Evolutionary conservation across 2,888 invertebrate species (phyloP), one percentile per base, ranked within the genome.

Genomic region (Sturmia bella): DNA sequence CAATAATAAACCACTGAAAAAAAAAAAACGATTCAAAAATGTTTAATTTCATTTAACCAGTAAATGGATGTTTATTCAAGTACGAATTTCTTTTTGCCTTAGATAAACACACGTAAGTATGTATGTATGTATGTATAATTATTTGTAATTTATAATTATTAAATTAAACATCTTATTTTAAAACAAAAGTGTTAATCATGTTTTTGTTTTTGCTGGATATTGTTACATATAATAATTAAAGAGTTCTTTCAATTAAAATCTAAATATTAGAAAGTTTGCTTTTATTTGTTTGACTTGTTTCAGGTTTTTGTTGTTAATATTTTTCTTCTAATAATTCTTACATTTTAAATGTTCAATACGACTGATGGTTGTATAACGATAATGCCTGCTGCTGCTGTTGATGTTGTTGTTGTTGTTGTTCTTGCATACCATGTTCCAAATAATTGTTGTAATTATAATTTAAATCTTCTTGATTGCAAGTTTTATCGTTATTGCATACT

Each of bases 321-420:
- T 75, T 52, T 54, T 68, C 19, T 41, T 57, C 50, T 57, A 56
- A 69, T 80, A 64, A 64, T 57, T 57, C 68, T 75, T 70, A 59
- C 64, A 57, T 64, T 73, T 69, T 41, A 69, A 82, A 76, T 80
- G 56, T 74, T 82, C 24, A 82, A 78, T 74, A 82, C 54, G 52
- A 64, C 66, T 79, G 54, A 12, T 80, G 56, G n/a, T 64, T 15
- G 48, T 17, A 57, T 48, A 45, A 73, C 24, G 56, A 39, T 45
- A 32, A 70, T 72, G 63, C n/a, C n/a, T n/a, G n/a, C n/a, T n/a
- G n/a, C n/a, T n/a, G n/a, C n/a, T n/a, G n/a, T n/a, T n/a, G n/a
- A n/a, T n/a, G n/a, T n/a, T n/a, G n/a, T n/a, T n/a, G n/a, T n/a
- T n/a, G 45, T 68, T 56, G 24, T 43, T 64, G 63, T 52, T 61